A percentile compares a stretch with the other conserved stretches of the same genome.
These are phyloP conservation scores for Zenarchopterus dispar DNA, from an alignment of 2,797 vertebrate species.

Conservation along the genomic window DNA sequence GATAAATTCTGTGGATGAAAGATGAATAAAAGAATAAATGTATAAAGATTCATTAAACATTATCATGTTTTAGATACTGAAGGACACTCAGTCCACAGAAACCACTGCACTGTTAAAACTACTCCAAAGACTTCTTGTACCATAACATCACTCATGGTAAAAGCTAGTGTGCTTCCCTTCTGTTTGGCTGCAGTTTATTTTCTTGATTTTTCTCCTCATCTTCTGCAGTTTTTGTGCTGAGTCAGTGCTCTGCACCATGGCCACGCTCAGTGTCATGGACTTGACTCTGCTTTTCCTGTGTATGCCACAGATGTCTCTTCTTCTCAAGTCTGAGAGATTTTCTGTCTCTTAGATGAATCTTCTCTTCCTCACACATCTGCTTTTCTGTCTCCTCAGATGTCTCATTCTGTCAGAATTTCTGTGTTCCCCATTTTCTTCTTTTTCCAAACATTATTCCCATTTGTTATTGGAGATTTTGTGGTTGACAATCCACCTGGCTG, in stretches of 20 bases:
- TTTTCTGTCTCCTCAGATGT: conserved; percentile 34
- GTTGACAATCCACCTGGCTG: conserved; percentile 34
- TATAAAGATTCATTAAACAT: conserved; percentile 3
- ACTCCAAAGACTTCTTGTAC: conserved; percentile 5
- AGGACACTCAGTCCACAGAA: conserved; percentile 5
- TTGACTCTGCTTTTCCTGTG: conserved; percentile 12
- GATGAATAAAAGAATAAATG: neutral
- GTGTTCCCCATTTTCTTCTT: neutral
- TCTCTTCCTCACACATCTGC: conserved; percentile 30
- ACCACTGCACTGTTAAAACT: conserved; percentile 10
- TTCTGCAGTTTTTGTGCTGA: conserved; percentile 44
- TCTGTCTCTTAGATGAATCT: conserved; percentile 24
- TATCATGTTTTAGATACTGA: conserved; percentile 13
- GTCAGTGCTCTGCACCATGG: conserved; percentile 38
- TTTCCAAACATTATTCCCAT: conserved; percentile 20
- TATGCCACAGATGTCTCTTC: conserved; percentile 15
- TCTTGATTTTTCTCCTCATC: conserved; percentile 15
- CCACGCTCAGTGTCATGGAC: conserved; percentile 6
- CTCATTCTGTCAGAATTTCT: conserved; percentile 12
- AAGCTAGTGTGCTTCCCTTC: conserved; percentile 9
- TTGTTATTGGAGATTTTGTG: conserved; percentile 40
- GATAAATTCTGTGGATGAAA: no score
- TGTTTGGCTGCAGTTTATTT: conserved; percentile 24
- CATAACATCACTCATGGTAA: neutral
- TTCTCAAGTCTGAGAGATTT: conserved; percentile 33